These are phyloP conservation scores for Hirtodrosophila confusa DNA, from an alignment of 2,888 invertebrate species.

Conservation along the genomic window DNA sequence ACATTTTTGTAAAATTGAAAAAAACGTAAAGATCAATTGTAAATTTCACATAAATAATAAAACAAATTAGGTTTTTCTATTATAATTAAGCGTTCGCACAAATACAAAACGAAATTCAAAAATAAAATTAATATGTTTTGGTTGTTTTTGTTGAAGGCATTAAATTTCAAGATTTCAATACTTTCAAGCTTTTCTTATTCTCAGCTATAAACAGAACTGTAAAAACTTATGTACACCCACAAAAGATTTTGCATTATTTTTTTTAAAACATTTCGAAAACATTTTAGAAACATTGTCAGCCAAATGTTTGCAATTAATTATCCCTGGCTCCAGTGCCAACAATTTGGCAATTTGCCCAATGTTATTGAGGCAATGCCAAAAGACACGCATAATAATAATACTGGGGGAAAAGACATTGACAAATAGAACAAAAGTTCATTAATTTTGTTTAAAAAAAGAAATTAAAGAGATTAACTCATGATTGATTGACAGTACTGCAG, in stretches of 20 bases:
- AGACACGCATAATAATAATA: too few relatives aligned
- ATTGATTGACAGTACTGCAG: constrained; percentile 82
- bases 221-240: constrained; percentile 13
- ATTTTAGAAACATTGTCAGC: constrained; percentile 37
- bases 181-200: constrained; percentile 18
- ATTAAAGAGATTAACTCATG: constrained; percentile 39
- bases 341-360: constrained; percentile 21
- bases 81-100: constrained; percentile 49
- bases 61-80: constrained; percentile 44
- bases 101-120: constrained; percentile 50
- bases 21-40: constrained; percentile 42
- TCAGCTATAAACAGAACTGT: constrained; percentile 6
- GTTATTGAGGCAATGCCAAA: constrained; percentile 7
- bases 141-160: constrained; percentile 39
- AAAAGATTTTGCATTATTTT: constrained; percentile 45
- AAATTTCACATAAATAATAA: constrained; percentile 53
- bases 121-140: constrained; percentile 47
- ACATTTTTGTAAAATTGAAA: constrained; percentile 51
- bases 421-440: constrained; percentile 7
- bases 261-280: constrained; percentile 15
- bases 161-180: constrained; percentile 18
- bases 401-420: background rate
- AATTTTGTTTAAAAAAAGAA: constrained; percentile 16
- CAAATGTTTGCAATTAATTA: constrained; percentile 24
- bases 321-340: constrained; percentile 9